phyloP scores from a whole-genome alignment of 2,797 vertebrate species.

The Lophius americanus region DNA sequence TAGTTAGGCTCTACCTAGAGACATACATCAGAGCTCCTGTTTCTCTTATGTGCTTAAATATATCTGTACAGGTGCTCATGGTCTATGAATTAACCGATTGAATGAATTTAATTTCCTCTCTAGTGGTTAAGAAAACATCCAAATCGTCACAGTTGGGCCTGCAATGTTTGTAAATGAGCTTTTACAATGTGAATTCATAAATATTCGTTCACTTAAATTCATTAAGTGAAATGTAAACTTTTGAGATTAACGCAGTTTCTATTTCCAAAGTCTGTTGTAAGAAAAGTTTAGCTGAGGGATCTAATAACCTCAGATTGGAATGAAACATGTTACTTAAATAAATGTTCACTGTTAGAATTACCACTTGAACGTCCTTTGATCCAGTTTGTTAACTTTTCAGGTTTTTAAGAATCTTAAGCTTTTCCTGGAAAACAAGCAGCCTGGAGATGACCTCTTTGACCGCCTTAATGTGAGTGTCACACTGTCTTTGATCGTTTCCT shows the following conservation, averaged over 20 bases:
- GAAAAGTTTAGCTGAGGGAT: too few species aligned
- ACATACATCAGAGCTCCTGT: not conserved
- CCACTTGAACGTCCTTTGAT: not conserved
- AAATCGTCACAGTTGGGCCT: not conserved
- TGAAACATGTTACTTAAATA: not conserved
- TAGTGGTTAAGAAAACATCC: not conserved
- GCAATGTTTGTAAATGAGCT: not conserved
- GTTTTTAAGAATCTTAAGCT: slow-evolving; percentile 86
- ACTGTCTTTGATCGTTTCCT: not conserved
- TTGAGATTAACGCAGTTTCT: not conserved
- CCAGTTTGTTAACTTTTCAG: slow-evolving; percentile 63
- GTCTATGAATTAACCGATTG: not conserved
- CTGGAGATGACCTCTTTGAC: slow-evolving; percentile 84
- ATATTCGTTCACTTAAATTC: not conserved
- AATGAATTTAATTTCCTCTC: not conserved
- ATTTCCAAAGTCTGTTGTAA: not conserved
- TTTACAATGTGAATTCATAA: not conserved
- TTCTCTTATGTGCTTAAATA: not conserved
- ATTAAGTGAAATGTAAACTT: too few species aligned
- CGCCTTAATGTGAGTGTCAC: slow-evolving; percentile 74
- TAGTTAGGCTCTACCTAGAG: not conserved
- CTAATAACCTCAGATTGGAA: not conserved
- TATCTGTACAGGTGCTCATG: not conserved
- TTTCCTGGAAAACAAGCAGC: slow-evolving; percentile 81
- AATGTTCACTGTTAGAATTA: not conserved